Evolutionary conservation across 2,113 vertebrate species (phyloP).

Genomic region (Parotia lawesii): DNA sequence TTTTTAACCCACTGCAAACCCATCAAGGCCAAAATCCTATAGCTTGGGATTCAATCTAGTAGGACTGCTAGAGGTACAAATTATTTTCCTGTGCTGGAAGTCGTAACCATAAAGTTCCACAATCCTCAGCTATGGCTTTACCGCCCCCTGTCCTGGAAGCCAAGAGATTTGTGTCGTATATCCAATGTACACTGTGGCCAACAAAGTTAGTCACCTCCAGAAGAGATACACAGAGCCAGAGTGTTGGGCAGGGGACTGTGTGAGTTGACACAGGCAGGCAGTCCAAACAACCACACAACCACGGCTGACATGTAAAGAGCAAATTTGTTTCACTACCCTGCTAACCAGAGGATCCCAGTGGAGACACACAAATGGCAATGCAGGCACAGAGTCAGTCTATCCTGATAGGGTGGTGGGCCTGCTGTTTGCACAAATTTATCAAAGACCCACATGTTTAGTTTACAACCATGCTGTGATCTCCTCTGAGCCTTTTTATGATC

Average conservation of each 20-base stretch:
- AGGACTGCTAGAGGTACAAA: neutral
- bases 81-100: neutral
- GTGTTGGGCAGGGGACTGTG: neutral
- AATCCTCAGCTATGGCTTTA: neutral
- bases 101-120: neutral
- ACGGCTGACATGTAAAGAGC: accelerated
- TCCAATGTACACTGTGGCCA: no score
- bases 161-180: neutral
- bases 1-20: neutral
- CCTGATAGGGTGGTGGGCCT: accelerated
- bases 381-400: accelerated
- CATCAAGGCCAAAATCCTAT: neutral
- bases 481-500: neutral
- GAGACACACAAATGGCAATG: accelerated
- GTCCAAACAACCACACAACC: neutral
- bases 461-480: neutral
- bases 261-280: neutral
- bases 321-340: accelerated
- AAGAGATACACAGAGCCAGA: neutral
- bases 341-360: neutral
- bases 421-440: neutral
- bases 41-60: neutral
- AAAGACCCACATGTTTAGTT: neutral
- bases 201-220: neutral
- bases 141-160: accelerated